Base-by-base conservation (phyloP, 2,888 invertebrate species). In the Perdita meconis region DNA sequence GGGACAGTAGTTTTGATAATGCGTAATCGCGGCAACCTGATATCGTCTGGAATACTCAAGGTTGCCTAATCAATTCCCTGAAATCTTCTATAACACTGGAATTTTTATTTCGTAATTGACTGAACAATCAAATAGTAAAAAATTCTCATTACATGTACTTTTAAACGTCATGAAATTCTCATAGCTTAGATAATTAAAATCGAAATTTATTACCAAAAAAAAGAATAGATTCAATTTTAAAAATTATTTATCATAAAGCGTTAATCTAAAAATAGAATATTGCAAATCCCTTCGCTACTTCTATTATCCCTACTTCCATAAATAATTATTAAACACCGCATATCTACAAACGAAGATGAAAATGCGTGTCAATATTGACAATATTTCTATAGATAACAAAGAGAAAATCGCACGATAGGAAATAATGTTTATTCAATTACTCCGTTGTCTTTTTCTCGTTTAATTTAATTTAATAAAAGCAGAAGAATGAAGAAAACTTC, bases 401-500 rank as follows among this genome's bases (percentile, higher is more conserved):
- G 26, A 47, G 47, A 22, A 61, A 56, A 19, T 34, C 26, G 50
- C 19, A 36, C 36, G 36, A 36, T 4, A 40, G 64, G 44, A 22
- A 69, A 69, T 68, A 40, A 73, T 24, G 13, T 44, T 72, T 68
- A 55, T 24, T 61, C 24, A 12, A 47, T 24, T 50, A 24, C 63
- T 57, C 34, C 44, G 61, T 70, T 56, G 22, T 50, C 53, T 36
- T 19, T 59, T 26, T 55, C 59, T 61, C 38, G 30, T 69, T 73
- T 74, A 40, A 57, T 63, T 38, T 73, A 13, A 51, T 70, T 50
- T 40, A 70, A 47, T 36, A 50, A 36, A 40, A 42, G 63, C 71
- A 56, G 47, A n/a, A n/a, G n/a, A n/a, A n/a, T n/a, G 63, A 36
- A 44, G 3, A 8, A 53, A 59, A 38, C 36, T 34, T 42, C n/a